Evolutionary conservation across 2,888 invertebrate genomes (phyloP), one percentile per base, ranked within the genome.

Genomic region (Drosophila robusta): DNA sequence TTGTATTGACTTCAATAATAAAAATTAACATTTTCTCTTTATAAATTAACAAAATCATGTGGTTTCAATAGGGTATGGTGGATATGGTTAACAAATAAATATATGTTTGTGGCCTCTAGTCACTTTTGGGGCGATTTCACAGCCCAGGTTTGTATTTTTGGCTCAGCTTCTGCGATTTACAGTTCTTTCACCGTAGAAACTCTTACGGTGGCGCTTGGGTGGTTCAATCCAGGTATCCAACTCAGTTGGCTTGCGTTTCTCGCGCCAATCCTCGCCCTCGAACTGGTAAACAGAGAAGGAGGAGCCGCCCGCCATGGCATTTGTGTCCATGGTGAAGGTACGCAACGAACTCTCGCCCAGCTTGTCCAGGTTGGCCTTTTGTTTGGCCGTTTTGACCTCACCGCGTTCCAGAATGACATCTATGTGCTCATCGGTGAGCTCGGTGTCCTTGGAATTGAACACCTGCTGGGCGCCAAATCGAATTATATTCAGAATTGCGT

Each of bases 401-500:
- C 99, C 98, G 86, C 97, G 96, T 82, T 96, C 95, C 73, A 99
- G 92, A 90, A 99, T 98, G 1, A 95, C 95, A 86, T 99, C 99
- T 80, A 99, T 99, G 90, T 99, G 98, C 89, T 99, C 99, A 87
- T 99, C 99, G 0, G 98, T 98, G 66, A 99, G 97, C 89, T 98
- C 98, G 0, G 98, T 98, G 89, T 98, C 97, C 89, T 98, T 99
- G 0, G 98, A 98, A 0, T 98, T 98, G 92, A 99, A 99, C 7
- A 99, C 98, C 90, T 99, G 98, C 92, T 99, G 98, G 16, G 99
- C 99, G 12, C 99, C 99, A 90, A 99, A 98, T 58, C 99, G 94
- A 91, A 99, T 99, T 96, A 99, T 99, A 89, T 97, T 97, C 70
- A 99, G 93, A 97, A 99, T 98, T 92, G 99, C 99, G 85, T 99